A percentile compares a stretch with the other conserved stretches of the same genome.
Evolutionary conservation across 2,888 invertebrate genomes (phyloP).

Genomic region (Metellina segmentata): DNA sequence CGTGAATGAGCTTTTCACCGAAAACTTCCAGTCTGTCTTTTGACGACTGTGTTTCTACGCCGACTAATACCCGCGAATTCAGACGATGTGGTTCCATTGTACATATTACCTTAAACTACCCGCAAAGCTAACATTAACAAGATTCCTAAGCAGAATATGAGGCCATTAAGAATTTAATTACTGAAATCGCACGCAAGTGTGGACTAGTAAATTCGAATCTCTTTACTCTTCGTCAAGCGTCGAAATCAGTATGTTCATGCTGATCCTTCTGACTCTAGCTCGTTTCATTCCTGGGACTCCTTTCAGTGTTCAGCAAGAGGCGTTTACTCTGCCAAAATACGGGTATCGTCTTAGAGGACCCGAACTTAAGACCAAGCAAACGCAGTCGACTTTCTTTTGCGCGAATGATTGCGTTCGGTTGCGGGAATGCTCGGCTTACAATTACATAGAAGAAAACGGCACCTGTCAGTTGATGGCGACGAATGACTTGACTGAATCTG

Average conservation of each 20-base stretch:
- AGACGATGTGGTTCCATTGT: slow-evolving; percentile 9
- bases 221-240: background rate
- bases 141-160: background rate
- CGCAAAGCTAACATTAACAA: background rate
- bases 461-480: slow-evolving; percentile 61
- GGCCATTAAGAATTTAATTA: slow-evolving; percentile 28
- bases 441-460: slow-evolving; percentile 49
- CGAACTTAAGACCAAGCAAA: slow-evolving; percentile 33
- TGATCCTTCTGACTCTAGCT: background rate
- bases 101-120: background rate
- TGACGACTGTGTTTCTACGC: too few species aligned
- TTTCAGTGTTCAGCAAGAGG: slow-evolving; percentile 37
- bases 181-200: slow-evolving; percentile 3
- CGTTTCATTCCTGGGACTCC: background rate
- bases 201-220: too few species aligned
- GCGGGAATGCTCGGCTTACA: slow-evolving; percentile 50
- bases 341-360: slow-evolving; percentile 41
- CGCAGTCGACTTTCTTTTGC: slow-evolving; percentile 50
- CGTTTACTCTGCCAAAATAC: slow-evolving; percentile 54
- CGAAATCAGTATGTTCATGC: slow-evolving; percentile 1
- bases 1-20: too few species aligned
- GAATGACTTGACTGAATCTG: slow-evolving; percentile 29
- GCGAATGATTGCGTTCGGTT: slow-evolving; percentile 63
- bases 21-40: too few species aligned
- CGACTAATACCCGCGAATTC: too few species aligned